Evolutionary conservation across 2,888 invertebrate genomes (phyloP).

Genomic region (Zeuzera pyrina): DNA sequence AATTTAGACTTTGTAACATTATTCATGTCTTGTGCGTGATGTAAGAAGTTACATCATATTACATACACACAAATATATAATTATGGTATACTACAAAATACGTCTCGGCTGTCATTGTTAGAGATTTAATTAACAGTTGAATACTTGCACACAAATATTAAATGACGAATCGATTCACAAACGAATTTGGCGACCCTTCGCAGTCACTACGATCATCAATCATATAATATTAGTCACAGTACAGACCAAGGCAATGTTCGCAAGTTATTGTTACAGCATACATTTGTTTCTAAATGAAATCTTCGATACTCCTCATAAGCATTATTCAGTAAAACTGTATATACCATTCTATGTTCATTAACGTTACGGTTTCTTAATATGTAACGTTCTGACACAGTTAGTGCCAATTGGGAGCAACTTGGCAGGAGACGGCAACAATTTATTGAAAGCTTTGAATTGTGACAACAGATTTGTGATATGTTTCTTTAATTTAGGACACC

Average conservation of each 20-base stretch:
- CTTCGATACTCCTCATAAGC: too few species aligned
- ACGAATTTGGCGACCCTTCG: constrained; percentile 40
- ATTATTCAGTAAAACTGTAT: too few species aligned
- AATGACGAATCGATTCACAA: constrained; percentile 47
- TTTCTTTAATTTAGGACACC: too few species aligned
- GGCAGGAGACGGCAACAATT: constrained; percentile 21
- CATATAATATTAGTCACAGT: constrained; percentile 24
- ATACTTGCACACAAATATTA: constrained; percentile 26
- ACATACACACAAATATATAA: background rate
- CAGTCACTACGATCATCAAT: constrained; percentile 34
- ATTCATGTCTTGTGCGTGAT: background rate
- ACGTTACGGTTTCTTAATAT: too few species aligned
- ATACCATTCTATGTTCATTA: too few species aligned
- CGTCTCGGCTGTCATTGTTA: background rate
- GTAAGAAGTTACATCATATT: background rate
- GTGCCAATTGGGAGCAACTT: constrained; percentile 20
- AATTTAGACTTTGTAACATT: background rate
- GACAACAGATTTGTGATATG: too few species aligned
- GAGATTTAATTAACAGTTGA: constrained; percentile 22
- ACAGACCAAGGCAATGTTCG: too few species aligned
- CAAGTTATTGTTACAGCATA: too few species aligned
- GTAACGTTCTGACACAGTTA: constrained; percentile 17
- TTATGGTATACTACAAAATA: background rate
- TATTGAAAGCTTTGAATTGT: constrained; percentile 22
- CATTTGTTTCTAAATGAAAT: too few species aligned